A percentile compares a stretch with the other conserved stretches of the same genome.
Conservation (phyloP, 2,888 invertebrate genomes). For the Corbicula japonica region DNA sequence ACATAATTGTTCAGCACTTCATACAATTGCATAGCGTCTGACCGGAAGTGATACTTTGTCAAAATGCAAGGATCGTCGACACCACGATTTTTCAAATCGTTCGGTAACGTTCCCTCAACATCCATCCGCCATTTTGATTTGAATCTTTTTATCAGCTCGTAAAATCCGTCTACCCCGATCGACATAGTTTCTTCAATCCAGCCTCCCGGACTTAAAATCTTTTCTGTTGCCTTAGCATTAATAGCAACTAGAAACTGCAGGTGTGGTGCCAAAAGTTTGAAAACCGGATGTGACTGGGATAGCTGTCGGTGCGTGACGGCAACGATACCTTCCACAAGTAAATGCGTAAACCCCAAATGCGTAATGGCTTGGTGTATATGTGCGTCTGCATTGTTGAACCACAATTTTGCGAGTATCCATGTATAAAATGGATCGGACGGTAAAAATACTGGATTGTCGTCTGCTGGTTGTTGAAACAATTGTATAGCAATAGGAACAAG, state of each 20-base stretch:
- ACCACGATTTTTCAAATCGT: slow-evolving; percentile 83
- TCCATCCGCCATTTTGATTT: slow-evolving; percentile 76
- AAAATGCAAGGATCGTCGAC: slow-evolving; percentile 82
- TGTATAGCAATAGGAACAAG: slow-evolving; percentile 87
- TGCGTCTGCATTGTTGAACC: slow-evolving; percentile 87
- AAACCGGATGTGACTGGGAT: slow-evolving; percentile 87
- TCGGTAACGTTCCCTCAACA: slow-evolving; percentile 82
- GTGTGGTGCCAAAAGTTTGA: slow-evolving; percentile 87
- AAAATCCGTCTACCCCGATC: slow-evolving; percentile 42
- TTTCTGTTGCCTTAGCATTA: slow-evolving; percentile 85
- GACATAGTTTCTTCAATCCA: slow-evolving; percentile 62
- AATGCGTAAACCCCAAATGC: slow-evolving; percentile 87
- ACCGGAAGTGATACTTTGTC: slow-evolving; percentile 85
- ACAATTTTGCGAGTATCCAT: slow-evolving; percentile 87
- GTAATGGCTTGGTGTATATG: slow-evolving; percentile 85
- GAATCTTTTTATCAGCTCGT: slow-evolving; percentile 42
- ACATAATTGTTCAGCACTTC: slow-evolving; percentile 82
- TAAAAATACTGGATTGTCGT: slow-evolving; percentile 86
- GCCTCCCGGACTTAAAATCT: slow-evolving; percentile 38
- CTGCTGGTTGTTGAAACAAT: slow-evolving; percentile 84
- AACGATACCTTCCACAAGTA: slow-evolving; percentile 87
- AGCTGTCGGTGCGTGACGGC: slow-evolving; percentile 86
- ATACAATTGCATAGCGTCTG: slow-evolving; percentile 84
- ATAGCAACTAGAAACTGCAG: slow-evolving; percentile 87
- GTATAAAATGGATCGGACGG: slow-evolving; percentile 85